Percentiles rank a stretch among this genome's conserved stretches.
These are phyloP conservation scores for Leptothorax acervorum DNA, from an alignment of 2,888 invertebrate genomes.

Conservation along the genomic window DNA sequence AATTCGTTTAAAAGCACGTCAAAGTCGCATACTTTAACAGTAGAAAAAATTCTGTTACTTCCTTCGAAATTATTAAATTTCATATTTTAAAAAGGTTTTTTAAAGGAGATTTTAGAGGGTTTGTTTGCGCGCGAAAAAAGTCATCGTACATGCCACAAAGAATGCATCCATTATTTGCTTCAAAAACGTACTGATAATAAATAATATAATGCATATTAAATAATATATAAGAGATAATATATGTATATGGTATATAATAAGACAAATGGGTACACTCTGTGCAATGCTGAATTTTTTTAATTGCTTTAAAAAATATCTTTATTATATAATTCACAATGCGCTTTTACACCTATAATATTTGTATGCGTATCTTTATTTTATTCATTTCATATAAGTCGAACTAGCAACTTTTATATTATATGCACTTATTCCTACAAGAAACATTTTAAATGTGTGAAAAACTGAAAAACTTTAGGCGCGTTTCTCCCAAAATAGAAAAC, in stretches of 20 bases:
- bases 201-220: neutral
- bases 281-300: neutral
- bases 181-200: neutral
- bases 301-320: neutral
- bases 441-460: no score
- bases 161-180: neutral
- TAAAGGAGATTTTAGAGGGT: no score
- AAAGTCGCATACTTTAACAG: neutral
- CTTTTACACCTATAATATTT: no score
- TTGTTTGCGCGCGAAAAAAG: neutral
- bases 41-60: neutral
- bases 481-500: no score
- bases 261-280: neutral
- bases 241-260: neutral
- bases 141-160: neutral
- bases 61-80: neutral
- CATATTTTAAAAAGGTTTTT: neutral
- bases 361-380: no score
- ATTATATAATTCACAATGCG: neutral
- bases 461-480: no score
- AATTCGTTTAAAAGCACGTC: constrained; percentile 3
- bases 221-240: neutral
- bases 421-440: no score
- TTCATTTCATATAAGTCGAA: no score
- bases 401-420: no score